Conservation (phyloP, 2,888 invertebrate genomes). For the Melieria crassipennis region DNA sequence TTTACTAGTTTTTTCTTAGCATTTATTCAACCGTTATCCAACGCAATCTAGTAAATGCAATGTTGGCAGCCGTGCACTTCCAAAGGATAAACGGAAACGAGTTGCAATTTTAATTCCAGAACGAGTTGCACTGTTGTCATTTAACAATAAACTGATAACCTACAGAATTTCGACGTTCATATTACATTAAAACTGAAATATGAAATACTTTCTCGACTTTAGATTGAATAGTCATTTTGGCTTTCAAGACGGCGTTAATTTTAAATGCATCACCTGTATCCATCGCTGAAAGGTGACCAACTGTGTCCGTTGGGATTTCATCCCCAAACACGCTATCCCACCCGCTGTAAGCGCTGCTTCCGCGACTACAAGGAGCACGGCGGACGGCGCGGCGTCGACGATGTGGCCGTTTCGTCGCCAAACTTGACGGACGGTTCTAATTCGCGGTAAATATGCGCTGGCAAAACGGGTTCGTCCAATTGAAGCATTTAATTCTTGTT, state of each 20-base stretch:
- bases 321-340: slow-evolving; percentile 94
- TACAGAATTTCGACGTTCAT: too few species aligned
- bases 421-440: slow-evolving; percentile 75
- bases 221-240: background rate
- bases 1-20: too few species aligned
- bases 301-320: slow-evolving; percentile 92
- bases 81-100: too few species aligned
- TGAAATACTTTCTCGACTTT: background rate
- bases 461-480: slow-evolving; percentile 1
- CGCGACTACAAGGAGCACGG: slow-evolving; percentile 92
- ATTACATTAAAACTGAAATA: background rate
- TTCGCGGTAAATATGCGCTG: slow-evolving; percentile 66
- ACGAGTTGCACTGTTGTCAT: too few species aligned
- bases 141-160: too few species aligned
- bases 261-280: slow-evolving; percentile 66
- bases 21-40: too few species aligned
- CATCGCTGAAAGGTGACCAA: slow-evolving; percentile 80
- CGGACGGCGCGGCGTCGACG: slow-evolving; percentile 76
- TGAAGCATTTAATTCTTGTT: background rate
- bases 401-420: slow-evolving; percentile 81
- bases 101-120: too few species aligned
- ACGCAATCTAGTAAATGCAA: too few species aligned
- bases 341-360: slow-evolving; percentile 92
- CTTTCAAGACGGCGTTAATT: slow-evolving; percentile 13
- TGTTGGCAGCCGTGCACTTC: too few species aligned